phyloP scores from a whole-genome alignment of 2,113 vertebrate species.

The Pygoscelis adeliae region DNA sequence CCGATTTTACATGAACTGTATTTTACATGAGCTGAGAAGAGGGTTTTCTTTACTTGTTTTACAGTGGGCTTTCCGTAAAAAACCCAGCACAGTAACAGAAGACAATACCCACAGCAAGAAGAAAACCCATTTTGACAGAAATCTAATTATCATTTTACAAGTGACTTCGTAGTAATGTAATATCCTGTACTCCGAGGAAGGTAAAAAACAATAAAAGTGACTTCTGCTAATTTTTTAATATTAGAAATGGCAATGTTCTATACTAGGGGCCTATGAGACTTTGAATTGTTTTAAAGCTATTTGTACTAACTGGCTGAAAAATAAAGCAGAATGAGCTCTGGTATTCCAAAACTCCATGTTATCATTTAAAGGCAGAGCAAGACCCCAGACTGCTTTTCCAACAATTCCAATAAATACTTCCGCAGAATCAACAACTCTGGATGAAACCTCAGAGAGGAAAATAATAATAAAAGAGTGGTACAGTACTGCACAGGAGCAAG shows the following conservation, averaged over 20 bases:
- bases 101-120: not conserved
- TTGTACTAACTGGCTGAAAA: not conserved
- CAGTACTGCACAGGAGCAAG: not conserved
- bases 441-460: not conserved
- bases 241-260: not conserved
- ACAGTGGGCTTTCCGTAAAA: slow-evolving; percentile 16
- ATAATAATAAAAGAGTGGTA: not conserved
- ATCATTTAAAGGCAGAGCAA: not conserved
- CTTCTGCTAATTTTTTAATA: not conserved
- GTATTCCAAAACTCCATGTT: not conserved
- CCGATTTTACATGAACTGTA: not conserved
- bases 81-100: not conserved
- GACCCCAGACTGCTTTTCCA: not conserved
- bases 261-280: not conserved
- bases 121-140: not conserved
- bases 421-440: not conserved
- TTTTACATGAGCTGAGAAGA: not conserved
- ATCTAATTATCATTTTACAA: not conserved
- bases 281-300: not conserved
- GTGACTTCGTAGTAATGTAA: not conserved
- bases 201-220: not conserved
- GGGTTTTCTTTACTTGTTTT: not conserved
- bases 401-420: not conserved
- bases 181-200: not conserved
- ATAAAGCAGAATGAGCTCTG: not conserved